A percentile compares a stretch with the other conserved stretches of the same genome.
Evolutionary conservation across 2,888 invertebrate genomes (phyloP).

Genomic region (Chironomus riparius): DNA sequence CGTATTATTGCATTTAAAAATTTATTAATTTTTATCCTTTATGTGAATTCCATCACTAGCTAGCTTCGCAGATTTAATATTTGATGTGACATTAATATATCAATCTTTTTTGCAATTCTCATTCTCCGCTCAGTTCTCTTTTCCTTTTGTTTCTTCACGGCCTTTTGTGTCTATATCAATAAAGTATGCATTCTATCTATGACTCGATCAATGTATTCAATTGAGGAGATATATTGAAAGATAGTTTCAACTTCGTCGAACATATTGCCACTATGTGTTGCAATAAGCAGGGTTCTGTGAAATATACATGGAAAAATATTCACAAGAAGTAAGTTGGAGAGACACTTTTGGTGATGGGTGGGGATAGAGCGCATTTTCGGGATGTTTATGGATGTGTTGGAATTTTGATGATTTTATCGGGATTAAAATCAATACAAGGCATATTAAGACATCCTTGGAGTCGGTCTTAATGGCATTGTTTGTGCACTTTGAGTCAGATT

Average conservation of each 20-base stretch:
- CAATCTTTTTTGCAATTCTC: not conserved
- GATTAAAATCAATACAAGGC: too few species aligned
- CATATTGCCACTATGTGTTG: not conserved
- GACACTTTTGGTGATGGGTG: not conserved
- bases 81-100: slow-evolving; percentile 12
- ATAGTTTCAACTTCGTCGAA: not conserved
- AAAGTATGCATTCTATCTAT: not conserved
- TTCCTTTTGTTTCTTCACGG: not conserved
- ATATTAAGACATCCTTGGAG: too few species aligned
- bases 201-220: not conserved
- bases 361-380: too few species aligned
- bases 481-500: too few species aligned
- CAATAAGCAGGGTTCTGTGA: not conserved
- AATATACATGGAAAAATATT: not conserved
- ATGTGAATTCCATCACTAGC: too few species aligned
- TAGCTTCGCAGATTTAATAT: not conserved
- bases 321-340: not conserved
- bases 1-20: too few species aligned
- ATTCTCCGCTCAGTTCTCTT: not conserved
- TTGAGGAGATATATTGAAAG: too few species aligned
- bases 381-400: too few species aligned
- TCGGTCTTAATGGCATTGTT: too few species aligned
- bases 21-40: too few species aligned
- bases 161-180: not conserved
- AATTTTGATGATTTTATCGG: too few species aligned